Base-by-base conservation (phyloP, 2,113 vertebrate genomes). In the Tretioscincus oriximinensis region DNA sequence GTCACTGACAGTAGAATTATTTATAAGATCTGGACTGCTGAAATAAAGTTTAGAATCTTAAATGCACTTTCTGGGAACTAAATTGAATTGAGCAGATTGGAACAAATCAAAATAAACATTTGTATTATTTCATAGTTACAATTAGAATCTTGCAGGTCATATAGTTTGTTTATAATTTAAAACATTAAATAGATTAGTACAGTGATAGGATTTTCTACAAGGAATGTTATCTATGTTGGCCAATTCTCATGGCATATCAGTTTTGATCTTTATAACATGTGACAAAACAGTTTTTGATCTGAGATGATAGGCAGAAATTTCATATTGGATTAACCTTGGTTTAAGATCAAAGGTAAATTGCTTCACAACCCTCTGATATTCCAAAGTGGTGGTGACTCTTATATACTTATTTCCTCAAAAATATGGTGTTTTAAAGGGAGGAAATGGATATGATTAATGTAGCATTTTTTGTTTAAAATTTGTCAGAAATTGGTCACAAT, bases 381-480 rank as follows among this genome's bases (percentile, higher is more conserved):
- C 54, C 24, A 24, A 54, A 54, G 4, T 58, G 54, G 4, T 54
- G 49, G 51, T 14, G 11, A 3, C 14, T 58, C 54, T 18, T 58
- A 16, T 12, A 18, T 58, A 58, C 16, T 18, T 58, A 4, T 18
- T 58, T 58, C 18, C 54, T 16, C 14, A 14, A 58, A 58, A 58
- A 58, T 18, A 58, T 18, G 12, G 16, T 58, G 18, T 2, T 14
- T 14, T 51, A 11, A 11, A 51, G 12, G 12, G 12, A 9, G 49
- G 9, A 51, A 14, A 51, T 14, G 49, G 8, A 49, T 49, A 18
- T 79, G 6, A 14, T 45, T 9, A 76, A 41, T 20, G 20, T 51
- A 21, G 41, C 7, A 78, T 11, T 21, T 54, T 79, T 71, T 79
- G 67, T 54, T 79, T 79, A 28, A 18, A 61, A 45, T 78, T 58